Base-by-base conservation (phyloP, 35 echinoderm and acorn worm genomes). In the Stichopus chloronotus region DNA sequence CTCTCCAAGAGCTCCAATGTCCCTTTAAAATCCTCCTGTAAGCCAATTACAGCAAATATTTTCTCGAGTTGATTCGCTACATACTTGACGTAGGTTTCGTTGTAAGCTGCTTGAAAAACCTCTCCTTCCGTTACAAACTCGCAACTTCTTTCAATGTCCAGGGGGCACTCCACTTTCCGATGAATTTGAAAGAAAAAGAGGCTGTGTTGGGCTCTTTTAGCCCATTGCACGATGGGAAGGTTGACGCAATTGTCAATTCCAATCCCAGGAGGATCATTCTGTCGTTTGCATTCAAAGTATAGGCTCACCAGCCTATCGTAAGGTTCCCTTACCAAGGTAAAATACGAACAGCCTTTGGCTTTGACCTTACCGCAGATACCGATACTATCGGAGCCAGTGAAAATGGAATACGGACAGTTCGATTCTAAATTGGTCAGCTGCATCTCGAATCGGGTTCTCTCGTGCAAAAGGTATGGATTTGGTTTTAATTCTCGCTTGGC, bases 161-260 rank as follows among this genome's bases (percentile, higher is more conserved):
- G 20, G 4, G 86, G 86, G 19, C 86, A 88, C 58, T 21, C 58
- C 22, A 88, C 86, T 54, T 11, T 24, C 5, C 86, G 86, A 30
- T 88, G 86, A 13, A 88, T 9, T 63, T 88, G 86, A 57, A 63
- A 88, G 86, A 88, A 88, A 63, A 88, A 88, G 54, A 88, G 61
- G 22, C 86, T 88, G 16, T 88, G 57, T 65, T 43, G 86, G 16
- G 63, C 56, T 22, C 55, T 8, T 57, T 58, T 4, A 21, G 57
- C 86, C 86, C 86, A 88, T 60, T 88, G 56, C 5, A 10, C 17
- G 55, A 88, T 88, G 4, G 86, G 86, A 12, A 88, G 86, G 21
- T 88, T 88, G 55, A 88, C n/a, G 63, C 86, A 88, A 9, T 88
- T 52, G 20, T 88, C 86, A 8, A 4, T 30, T 17, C 86, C 86